Evolutionary conservation across 1,140 invertebrate genomes (phyloP).

Genomic region (Pogonognathellus flavescens): DNA sequence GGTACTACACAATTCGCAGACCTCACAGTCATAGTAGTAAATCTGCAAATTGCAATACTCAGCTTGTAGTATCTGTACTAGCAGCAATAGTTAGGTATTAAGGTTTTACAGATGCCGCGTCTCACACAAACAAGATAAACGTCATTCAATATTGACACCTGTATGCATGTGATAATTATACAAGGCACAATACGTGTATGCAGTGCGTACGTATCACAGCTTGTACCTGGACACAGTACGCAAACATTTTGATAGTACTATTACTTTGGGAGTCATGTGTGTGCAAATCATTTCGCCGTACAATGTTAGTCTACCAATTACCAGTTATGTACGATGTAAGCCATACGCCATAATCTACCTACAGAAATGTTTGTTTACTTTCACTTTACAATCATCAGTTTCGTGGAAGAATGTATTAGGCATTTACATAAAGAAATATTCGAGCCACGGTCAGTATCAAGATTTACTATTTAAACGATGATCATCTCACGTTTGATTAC

Average conservation of each 20-base stretch:
- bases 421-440: not conserved
- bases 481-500: not conserved
- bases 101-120: too few relatives aligned
- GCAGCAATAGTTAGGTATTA: too few relatives aligned
- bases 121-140: not conserved
- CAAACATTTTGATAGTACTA: too few relatives aligned
- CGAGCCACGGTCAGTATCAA: not conserved
- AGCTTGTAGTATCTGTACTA: too few relatives aligned
- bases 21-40: too few relatives aligned
- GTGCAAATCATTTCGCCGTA: not conserved
- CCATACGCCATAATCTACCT: not conserved
- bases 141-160: conserved; percentile 17
- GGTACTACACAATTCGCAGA: too few relatives aligned
- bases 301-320: not conserved
- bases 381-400: conserved; percentile 34
- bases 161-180: not conserved
- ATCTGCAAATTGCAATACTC: too few relatives aligned
- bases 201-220: not conserved
- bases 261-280: not conserved
- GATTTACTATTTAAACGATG: not conserved
- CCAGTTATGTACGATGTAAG: not conserved
- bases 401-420: conserved; percentile 22
- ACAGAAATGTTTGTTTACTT: conserved; percentile 41
- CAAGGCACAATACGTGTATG: not conserved
- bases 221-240: too few relatives aligned